Evolutionary conservation across 2,797 vertebrate genomes (phyloP), one percentile per base, ranked within the genome.

Genomic region (Semaprochilodus insignis): DNA sequence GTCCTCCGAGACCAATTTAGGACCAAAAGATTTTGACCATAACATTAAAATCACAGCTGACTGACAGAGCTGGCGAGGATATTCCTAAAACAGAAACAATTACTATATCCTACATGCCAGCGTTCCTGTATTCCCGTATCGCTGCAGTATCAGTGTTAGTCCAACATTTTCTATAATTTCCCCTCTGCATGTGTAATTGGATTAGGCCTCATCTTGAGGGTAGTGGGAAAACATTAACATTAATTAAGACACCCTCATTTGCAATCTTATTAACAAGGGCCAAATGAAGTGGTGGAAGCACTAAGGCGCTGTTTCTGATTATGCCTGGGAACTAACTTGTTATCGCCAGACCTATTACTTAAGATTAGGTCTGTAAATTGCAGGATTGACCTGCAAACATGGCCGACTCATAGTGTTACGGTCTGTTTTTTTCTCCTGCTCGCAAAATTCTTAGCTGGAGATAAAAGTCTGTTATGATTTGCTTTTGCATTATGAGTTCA

Each of bases 1-100:
- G 86, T 88, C 92, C 90, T 89, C 85, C 25, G 88, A 91, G 91
- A 91, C 85, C 91, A 91, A 89, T 92, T 89, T 52, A 65, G 87
- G 86, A 88, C 86, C 85, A 85, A 85, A 86, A 86, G 88, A 89
- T 88, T 89, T 89, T 88, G 83, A 90, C 91, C 89, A 79, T 89
- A 90, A 92, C 88, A 88, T 91, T 91, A 88, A 89, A 90, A 88
- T 83, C 71, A 83, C 21, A 86, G 69, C 51, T 57, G 83, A 81
- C 60, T 86, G 65, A 78, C 81, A 73, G 74, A 70, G 62, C 54
- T 78, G 85, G 81, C 55, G 76, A 62, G 80, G 81, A 88, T 78
- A 76, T 79, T 84, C 63, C 85, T 74, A 79, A 80, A 70, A 65
- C 51, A 74, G 60, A 83, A 82, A 83, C 77, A 85, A 86, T 88